phyloP scores from a whole-genome alignment of 2,113 vertebrate species.

The Calcarius ornatus region DNA sequence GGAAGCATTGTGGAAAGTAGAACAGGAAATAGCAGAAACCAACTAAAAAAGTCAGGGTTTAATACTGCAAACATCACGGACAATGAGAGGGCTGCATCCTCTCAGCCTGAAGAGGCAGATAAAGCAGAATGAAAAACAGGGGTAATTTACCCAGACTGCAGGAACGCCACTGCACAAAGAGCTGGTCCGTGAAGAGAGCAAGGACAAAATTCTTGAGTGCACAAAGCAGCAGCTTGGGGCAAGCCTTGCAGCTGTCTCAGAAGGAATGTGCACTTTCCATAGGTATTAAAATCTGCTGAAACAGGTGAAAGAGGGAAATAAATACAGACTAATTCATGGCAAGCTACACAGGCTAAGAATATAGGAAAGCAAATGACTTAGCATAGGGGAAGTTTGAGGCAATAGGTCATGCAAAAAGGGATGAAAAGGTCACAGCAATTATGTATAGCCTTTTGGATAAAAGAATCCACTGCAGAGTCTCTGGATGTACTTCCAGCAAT shows the following conservation, averaged over 20 bases:
- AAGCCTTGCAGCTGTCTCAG: slow-evolving; percentile 32
- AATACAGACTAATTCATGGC: slow-evolving; percentile 22
- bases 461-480: slow-evolving; percentile 17
- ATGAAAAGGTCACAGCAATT: slow-evolving; percentile 46
- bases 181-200: not conserved
- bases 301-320: slow-evolving; percentile 45
- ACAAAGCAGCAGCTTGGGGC: slow-evolving; percentile 23
- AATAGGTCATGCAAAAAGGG: slow-evolving; percentile 26
- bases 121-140: slow-evolving; percentile 5
- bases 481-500: slow-evolving; percentile 30
- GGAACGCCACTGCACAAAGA: slow-evolving; percentile 1
- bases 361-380: slow-evolving; percentile 15
- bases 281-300: slow-evolving; percentile 47
- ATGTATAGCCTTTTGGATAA: slow-evolving; percentile 27
- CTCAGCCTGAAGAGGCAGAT: not conserved
- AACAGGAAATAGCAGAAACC: not conserved
- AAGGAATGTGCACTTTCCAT: slow-evolving; percentile 17
- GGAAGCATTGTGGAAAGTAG: not conserved
- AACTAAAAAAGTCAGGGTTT: not conserved
- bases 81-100: not conserved
- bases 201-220: slow-evolving; percentile 23
- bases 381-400: not conserved
- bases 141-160: slow-evolving; percentile 5
- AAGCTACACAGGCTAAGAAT: not conserved
- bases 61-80: not conserved